A percentile compares a stretch with the other conserved stretches of the same genome.
These are phyloP conservation scores for Lycocerus yunnanus DNA, from an alignment of 2,888 invertebrate species.

Conservation along the genomic window DNA sequence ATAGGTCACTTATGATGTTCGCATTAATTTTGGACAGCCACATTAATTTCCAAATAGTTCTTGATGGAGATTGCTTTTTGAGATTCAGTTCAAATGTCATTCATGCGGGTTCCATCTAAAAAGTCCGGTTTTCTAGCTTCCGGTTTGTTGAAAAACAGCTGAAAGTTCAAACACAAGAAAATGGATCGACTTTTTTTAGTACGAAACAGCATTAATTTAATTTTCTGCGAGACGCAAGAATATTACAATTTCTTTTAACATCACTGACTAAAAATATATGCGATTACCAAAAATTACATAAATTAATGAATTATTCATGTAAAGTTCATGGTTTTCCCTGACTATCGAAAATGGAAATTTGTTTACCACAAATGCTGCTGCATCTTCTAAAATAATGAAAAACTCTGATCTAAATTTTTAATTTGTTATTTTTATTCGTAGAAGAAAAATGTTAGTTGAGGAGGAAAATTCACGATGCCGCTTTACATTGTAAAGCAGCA, in stretches of 20 bases:
- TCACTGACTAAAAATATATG: not conserved
- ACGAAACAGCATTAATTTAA: not conserved
- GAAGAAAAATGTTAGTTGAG: not conserved
- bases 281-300: not conserved
- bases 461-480: not conserved
- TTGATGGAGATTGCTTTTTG: not conserved
- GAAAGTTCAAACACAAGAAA: not conserved
- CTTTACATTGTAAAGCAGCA: not conserved
- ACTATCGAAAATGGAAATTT: not conserved
- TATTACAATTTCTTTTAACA: not conserved
- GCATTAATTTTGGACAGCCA: not conserved
- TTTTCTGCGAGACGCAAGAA: not conserved
- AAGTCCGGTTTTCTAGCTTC: not conserved
- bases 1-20: not conserved
- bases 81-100: not conserved
- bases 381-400: not conserved
- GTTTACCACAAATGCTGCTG: not conserved
- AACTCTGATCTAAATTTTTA: not conserved
- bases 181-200: not conserved
- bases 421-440: not conserved
- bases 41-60: not conserved
- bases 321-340: not conserved
- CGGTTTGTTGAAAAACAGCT: not conserved
- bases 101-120: not conserved
- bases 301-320: not conserved